Evolutionary conservation across 2,888 invertebrate genomes (phyloP).

Genomic region (Cordilura impudica): DNA sequence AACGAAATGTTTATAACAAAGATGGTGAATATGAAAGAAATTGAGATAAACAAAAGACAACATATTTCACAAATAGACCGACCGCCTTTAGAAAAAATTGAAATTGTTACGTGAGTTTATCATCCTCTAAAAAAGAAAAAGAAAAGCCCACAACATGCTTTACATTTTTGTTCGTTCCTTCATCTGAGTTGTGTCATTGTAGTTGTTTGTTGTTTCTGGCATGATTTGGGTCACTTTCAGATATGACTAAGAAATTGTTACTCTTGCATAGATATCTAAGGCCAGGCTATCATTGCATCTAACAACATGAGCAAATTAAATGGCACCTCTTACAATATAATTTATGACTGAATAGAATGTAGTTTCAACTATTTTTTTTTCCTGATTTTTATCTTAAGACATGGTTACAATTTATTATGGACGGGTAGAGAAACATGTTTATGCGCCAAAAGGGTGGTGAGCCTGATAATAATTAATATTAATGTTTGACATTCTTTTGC

Average conservation of each 20-base stretch:
- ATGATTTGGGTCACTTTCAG: constrained; percentile 36
- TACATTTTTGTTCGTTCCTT: neutral
- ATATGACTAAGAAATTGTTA: constrained; percentile 33
- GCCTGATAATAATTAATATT: neutral
- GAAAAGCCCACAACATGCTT: constrained; percentile 18
- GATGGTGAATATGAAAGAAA: constrained; percentile 26
- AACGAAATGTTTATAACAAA: constrained; percentile 46
- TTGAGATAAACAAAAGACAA: constrained; percentile 13
- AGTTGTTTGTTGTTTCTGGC: neutral
- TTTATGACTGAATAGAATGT: constrained; percentile 51
- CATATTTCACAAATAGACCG: constrained; percentile 50
- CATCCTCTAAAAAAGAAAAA: constrained; percentile 15
- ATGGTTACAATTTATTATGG: constrained; percentile 38
- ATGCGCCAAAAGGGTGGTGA: neutral
- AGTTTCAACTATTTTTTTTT: constrained; percentile 24
- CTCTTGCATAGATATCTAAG: constrained; percentile 22
- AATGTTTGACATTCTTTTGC: neutral
- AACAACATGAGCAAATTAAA: constrained; percentile 64
- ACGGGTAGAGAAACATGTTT: constrained; percentile 38
- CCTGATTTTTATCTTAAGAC: constrained; percentile 44
- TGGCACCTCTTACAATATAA: constrained; percentile 64
- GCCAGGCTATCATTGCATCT: constrained; percentile 52
- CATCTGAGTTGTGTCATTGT: neutral
- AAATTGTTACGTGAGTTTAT: constrained; percentile 31
- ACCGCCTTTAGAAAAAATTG: constrained; percentile 3